Conservation (phyloP, 2,797 vertebrate genomes). For the Schizothorax lantsangensis region DNA sequence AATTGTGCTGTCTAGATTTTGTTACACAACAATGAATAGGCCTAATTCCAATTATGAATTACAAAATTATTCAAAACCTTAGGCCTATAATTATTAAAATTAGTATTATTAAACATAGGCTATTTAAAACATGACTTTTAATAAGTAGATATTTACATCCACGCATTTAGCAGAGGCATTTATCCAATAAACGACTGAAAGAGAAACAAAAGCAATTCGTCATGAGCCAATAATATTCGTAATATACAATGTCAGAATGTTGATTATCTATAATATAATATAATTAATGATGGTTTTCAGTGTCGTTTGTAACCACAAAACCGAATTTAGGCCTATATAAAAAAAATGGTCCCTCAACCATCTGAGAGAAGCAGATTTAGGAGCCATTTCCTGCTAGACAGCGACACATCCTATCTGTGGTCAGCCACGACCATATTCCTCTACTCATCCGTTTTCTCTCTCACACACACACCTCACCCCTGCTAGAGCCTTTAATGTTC, state of each 20-base stretch:
- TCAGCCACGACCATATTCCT: not conserved
- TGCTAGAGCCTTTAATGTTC: not conserved
- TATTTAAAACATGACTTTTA: conserved; percentile 1
- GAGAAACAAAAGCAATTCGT: not conserved
- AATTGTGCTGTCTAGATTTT: not conserved
- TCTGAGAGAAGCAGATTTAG: not conserved
- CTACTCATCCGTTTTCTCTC: not conserved
- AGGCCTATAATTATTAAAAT: not conserved
- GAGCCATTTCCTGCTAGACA: conserved; percentile 14
- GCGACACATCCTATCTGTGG: conserved; percentile 8
- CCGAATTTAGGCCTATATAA: not conserved
- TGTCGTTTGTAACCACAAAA: not conserved
- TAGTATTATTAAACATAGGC: not conserved
- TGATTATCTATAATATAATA: not conserved
- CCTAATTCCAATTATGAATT: not conserved
- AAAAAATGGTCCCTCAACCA: not conserved
- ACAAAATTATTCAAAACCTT: not conserved
- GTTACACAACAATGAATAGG: not conserved
- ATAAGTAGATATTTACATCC: not conserved
- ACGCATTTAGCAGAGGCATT: not conserved
- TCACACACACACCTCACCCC: not conserved
- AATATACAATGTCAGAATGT: not conserved
- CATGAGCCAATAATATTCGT: not conserved
- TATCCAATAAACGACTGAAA: not conserved
- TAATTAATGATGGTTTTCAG: not conserved